These are phyloP conservation scores for Rhodeus uyekii DNA, from an alignment of 2,797 vertebrate genomes.

Conservation along the genomic window DNA sequence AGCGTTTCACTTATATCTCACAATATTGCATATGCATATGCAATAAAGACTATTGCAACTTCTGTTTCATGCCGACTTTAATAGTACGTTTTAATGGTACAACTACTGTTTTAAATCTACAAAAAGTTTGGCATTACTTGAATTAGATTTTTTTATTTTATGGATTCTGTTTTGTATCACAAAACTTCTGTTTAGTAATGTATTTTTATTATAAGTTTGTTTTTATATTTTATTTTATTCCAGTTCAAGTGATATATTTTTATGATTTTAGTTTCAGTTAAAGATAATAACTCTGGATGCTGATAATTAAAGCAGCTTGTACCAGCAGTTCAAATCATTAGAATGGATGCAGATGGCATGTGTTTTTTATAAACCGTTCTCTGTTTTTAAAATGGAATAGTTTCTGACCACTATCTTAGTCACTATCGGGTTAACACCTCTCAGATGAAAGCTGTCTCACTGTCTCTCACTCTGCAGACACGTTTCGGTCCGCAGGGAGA, in stretches of 20 bases:
- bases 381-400: neutral
- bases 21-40: neutral
- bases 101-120: neutral
- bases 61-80: neutral
- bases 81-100: neutral
- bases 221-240: neutral
- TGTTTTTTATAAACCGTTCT: neutral
- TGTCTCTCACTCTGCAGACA: neutral
- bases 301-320: neutral
- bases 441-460: neutral
- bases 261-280: neutral
- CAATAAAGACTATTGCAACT: neutral
- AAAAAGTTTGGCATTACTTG: neutral
- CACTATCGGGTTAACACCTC: neutral
- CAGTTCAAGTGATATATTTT: neutral
- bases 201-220: neutral
- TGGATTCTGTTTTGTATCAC: no score
- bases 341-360: neutral
- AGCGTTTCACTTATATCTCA: neutral
- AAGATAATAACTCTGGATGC: neutral
- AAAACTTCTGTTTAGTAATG: no score
- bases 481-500: neutral
- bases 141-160: neutral
- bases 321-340: neutral
- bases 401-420: neutral